Conservation (phyloP, 2,888 invertebrate species). For the Aethes cnicana region DNA sequence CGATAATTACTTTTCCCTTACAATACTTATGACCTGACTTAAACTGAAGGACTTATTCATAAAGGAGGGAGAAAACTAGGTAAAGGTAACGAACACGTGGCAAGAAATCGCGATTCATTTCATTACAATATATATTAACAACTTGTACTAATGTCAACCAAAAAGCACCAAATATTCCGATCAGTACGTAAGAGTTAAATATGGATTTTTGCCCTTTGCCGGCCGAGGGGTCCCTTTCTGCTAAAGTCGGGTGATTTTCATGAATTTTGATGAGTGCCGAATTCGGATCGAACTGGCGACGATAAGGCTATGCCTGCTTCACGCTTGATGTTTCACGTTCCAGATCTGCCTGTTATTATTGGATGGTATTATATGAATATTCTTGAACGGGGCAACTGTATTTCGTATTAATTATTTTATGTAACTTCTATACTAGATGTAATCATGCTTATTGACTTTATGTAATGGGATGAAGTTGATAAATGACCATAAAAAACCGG, state of each 20-base stretch:
- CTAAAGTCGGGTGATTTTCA: constrained; percentile 38
- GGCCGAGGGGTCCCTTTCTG: constrained; percentile 25
- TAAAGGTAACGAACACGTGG: no score
- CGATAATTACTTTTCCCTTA: no score
- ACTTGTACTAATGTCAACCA: constrained; percentile 21
- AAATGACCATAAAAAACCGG: no score
- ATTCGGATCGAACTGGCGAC: constrained; percentile 35
- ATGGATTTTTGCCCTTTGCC: constrained; percentile 30
- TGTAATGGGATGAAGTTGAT: no score
- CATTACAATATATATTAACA: not conserved
- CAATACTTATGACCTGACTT: no score
- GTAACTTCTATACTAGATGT: no score
- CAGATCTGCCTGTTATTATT: constrained; percentile 16
- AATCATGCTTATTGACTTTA: no score
- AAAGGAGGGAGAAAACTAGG: no score
- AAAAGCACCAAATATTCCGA: constrained; percentile 15
- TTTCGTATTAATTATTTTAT: no score
- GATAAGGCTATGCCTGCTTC: constrained; percentile 19
- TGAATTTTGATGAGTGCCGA: constrained; percentile 53
- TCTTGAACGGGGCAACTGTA: no score
- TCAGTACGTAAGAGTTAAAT: constrained; percentile 29
- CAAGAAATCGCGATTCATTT: not conserved
- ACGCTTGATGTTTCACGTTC: constrained; percentile 21
- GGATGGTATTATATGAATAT: constrained; percentile 7
- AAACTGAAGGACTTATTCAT: no score